Conservation (phyloP, 2,113 vertebrate genomes). For the Osmerus mordax region DNA sequence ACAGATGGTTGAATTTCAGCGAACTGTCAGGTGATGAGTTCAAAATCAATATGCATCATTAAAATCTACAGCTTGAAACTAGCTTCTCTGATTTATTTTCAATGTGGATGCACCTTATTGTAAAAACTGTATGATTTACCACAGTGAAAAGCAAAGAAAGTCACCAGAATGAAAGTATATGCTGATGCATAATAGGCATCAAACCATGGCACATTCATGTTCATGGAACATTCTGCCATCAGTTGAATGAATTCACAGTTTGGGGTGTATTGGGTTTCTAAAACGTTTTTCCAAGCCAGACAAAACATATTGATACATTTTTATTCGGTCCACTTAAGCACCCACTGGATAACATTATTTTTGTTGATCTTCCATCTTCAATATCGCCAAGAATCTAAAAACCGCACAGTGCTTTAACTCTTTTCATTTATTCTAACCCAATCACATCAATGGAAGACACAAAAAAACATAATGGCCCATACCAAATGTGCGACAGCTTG, state of each 20-base stretch:
- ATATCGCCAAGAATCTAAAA: background rate
- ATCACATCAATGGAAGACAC: constrained; percentile 2
- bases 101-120: too few relatives aligned
- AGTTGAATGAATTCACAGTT: constrained; percentile 16
- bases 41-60: too few relatives aligned
- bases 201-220: constrained; percentile 6
- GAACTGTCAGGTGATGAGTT: too few relatives aligned
- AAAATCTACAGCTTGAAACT: too few relatives aligned
- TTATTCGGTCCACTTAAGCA: constrained; percentile 26
- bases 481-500: constrained; percentile 5
- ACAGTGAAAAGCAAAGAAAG: too few relatives aligned
- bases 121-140: too few relatives aligned
- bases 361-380: background rate
- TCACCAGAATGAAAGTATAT: background rate
- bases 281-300: constrained; percentile 11
- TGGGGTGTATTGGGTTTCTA: constrained; percentile 19
- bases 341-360: background rate
- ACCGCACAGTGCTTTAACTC: background rate
- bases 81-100: too few relatives aligned
- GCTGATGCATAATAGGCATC: background rate
- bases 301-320: constrained; percentile 29
- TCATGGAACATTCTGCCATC: constrained; percentile 37
- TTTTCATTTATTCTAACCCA: background rate
- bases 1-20: too few relatives aligned
- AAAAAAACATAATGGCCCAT: background rate